Base-by-base conservation (phyloP, 1,140 invertebrate genomes). In the Leptinotarsa defecta region DNA sequence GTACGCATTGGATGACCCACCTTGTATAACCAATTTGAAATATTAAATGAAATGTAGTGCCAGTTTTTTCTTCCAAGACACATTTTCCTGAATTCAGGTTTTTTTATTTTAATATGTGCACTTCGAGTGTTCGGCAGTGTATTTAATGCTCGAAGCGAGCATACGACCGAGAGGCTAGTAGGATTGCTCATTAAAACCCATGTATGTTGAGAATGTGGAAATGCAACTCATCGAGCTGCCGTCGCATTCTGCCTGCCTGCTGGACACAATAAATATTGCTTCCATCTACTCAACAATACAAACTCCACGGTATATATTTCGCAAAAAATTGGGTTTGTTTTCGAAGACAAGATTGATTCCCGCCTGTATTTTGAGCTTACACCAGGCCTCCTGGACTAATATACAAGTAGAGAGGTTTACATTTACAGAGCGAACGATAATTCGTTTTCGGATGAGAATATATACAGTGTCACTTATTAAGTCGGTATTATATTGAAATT, bases 141-240 rank as follows among this genome's bases (percentile, higher is more conserved):
- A 57, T 57, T 17, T 57, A 57, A 57, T 57, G 52, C 70, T 61
- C 52, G 70, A 67, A 68, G 72, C 68, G 73, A 74, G 72, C 76
- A 71, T 70, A 77, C 73, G 68, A 70, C 49, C 48, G 72, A 77
- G 22, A 77, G 57, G 49, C 77, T 76, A 78, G 71, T 73, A 80
- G 81, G 77, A 76, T 82, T 78, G 81, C 81, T 82, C 81, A 82
- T 82, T 82, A 82, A 82, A 82, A 81, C 75, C 78, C 81, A 82
- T 81, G 81, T 82, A 82, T 82, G 81, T 81, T 70, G 81, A 82
- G 81, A 82, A 82, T 82, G 81, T 82, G 81, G 81, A 82, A 81
- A 82, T 77, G 81, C 79, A 81, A 82, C 75, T 81, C 74, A 62
- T 76, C 20, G 24, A 24, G 57, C 75, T 78, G 79, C 76, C 76